Conservation (phyloP, 2,797 vertebrate species). For the Pristis pectinata region DNA sequence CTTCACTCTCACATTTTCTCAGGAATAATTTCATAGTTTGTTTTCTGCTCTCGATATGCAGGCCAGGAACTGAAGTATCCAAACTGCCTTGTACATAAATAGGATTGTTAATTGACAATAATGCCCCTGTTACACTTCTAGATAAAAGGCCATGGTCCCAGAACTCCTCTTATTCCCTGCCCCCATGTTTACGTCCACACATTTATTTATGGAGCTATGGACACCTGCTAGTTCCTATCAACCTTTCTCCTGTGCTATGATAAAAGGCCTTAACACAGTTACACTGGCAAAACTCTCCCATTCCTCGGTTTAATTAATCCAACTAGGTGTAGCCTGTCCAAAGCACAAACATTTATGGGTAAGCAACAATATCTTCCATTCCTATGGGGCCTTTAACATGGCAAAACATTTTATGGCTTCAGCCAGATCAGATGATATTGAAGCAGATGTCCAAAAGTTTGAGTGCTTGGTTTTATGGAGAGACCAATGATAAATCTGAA, state of each 20-base stretch:
- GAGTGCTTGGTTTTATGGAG: too few relatives aligned
- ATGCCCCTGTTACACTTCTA: background rate
- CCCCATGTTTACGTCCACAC: background rate
- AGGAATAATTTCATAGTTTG: background rate
- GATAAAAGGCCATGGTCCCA: background rate
- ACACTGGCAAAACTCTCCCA: background rate
- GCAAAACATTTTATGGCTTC: too few relatives aligned
- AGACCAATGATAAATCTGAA: too few relatives aligned
- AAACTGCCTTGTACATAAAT: background rate
- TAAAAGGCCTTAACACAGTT: background rate
- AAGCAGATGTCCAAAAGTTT: too few relatives aligned
- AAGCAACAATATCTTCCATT: too few relatives aligned
- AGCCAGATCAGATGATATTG: too few relatives aligned
- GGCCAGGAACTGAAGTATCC: background rate
- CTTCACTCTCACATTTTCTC: background rate
- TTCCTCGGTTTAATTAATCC: background rate
- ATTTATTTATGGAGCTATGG: background rate
- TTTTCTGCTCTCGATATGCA: background rate
- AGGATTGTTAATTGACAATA: background rate
- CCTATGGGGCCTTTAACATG: too few relatives aligned
- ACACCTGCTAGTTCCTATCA: background rate
- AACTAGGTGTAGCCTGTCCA: too few relatives aligned
- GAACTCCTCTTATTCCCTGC: background rate
- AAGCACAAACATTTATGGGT: too few relatives aligned
- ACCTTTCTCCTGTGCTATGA: background rate